Conservation (phyloP, 2,113 vertebrate genomes). For the Oostethus manadensis region DNA sequence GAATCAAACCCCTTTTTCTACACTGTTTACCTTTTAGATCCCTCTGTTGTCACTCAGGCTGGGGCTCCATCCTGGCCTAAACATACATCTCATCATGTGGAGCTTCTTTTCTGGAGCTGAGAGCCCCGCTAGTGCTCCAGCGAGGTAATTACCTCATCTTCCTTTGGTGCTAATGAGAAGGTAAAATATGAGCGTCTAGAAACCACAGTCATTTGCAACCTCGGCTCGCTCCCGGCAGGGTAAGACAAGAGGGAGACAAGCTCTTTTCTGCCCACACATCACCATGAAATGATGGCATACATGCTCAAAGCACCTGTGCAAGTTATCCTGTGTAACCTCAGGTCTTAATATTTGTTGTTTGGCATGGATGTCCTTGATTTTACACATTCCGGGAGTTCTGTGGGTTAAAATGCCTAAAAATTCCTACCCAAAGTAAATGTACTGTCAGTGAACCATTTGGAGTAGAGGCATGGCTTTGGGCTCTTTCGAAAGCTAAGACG, state of each 20-base stretch:
- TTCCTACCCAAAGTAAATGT: not conserved
- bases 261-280: constrained; percentile 46
- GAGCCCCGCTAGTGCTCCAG: constrained; percentile 56
- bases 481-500: too few species aligned
- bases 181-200: constrained; percentile 65
- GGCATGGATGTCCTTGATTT: too few species aligned
- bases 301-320: constrained; percentile 36
- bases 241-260: constrained; percentile 18
- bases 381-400: not conserved
- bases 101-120: constrained; percentile 36
- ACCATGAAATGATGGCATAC: constrained; percentile 35
- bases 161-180: constrained; percentile 71
- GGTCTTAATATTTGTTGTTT: not conserved
- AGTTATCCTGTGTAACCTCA: constrained; percentile 1
- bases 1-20: not conserved
- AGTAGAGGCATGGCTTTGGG: too few species aligned
- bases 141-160: constrained; percentile 65
- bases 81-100: constrained; percentile 35
- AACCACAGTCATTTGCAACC: constrained; percentile 59
- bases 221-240: constrained; percentile 35
- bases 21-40: constrained; percentile 18
- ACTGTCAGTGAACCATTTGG: too few species aligned
- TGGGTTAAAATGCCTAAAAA: not conserved
- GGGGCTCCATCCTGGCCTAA: constrained; percentile 14
- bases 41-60: constrained; percentile 8